Percentiles rank a stretch among this genome's conserved stretches.
Evolutionary conservation across 1,140 invertebrate species (phyloP).

Genomic region (Conopomorpha cramerella): DNA sequence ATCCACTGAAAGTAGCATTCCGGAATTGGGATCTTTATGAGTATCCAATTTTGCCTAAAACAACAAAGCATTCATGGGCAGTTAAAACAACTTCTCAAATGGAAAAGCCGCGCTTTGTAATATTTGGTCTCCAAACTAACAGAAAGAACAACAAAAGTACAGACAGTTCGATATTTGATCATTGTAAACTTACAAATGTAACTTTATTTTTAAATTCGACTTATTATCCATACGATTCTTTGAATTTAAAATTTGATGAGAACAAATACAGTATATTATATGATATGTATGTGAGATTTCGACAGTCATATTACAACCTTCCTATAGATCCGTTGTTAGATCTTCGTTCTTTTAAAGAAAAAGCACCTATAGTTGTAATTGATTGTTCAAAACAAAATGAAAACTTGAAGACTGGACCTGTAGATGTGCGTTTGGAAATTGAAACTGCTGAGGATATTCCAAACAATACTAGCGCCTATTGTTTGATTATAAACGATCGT

Average conservation of each 20-base stretch:
- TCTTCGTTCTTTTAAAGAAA: slow-evolving; percentile 2
- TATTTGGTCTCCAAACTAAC: slow-evolving; percentile 5
- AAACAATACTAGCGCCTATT: slow-evolving; percentile 12
- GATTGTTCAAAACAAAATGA: slow-evolving; percentile 8
- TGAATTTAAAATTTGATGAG: slow-evolving; percentile 6
- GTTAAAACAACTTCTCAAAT: slow-evolving; percentile 19
- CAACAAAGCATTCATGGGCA: slow-evolving; percentile 17
- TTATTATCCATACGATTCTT: slow-evolving; percentile 7
- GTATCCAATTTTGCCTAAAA: slow-evolving; percentile 21
- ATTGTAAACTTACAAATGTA: slow-evolving; percentile 6
- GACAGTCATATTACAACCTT: slow-evolving; percentile 7
- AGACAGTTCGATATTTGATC: slow-evolving; percentile 5
- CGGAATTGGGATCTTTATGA: slow-evolving; percentile 32
- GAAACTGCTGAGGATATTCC: slow-evolving; percentile 8
- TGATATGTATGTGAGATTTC: slow-evolving; percentile 8
- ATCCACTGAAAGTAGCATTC: slow-evolving; percentile 18
- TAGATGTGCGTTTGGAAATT: slow-evolving; percentile 11
- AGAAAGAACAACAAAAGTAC: slow-evolving; percentile 5
- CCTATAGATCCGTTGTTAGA: slow-evolving; percentile 3
- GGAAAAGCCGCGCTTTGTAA: slow-evolving; percentile 19
- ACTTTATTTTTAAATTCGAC: slow-evolving; percentile 6
- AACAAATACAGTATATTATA: slow-evolving; percentile 8
- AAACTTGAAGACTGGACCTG: slow-evolving; percentile 9
- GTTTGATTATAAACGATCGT: slow-evolving; percentile 13
- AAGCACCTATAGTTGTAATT: slow-evolving; percentile 6